Evolutionary conservation across 2,113 vertebrate species (phyloP).

Genomic region (Nematolebias whitei): DNA sequence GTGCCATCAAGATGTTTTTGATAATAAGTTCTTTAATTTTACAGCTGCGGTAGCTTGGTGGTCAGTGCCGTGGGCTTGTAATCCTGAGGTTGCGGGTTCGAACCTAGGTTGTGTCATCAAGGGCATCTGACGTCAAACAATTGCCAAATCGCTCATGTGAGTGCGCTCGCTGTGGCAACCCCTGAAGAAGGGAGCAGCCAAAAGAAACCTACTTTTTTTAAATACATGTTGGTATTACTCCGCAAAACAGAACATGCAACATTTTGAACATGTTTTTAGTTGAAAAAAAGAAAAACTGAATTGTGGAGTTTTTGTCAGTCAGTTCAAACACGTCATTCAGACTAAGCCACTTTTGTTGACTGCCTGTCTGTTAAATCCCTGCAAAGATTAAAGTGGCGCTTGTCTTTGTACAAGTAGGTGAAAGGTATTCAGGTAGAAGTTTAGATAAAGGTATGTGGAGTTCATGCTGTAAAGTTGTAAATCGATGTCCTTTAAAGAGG

Average conservation of each 20-base stretch:
- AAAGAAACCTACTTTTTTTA: too few relatives aligned
- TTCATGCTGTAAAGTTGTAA: slow-evolving; percentile 20
- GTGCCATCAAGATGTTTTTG: not conserved
- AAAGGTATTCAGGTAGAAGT: slow-evolving; percentile 51
- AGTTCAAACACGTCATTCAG: not conserved
- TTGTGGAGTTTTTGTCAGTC: not conserved
- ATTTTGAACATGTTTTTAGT: too few relatives aligned
- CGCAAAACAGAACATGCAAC: not conserved
- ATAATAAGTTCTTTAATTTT: not conserved
- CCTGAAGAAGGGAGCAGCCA: too few relatives aligned
- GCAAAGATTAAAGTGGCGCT: not conserved
- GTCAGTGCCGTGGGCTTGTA: too few relatives aligned
- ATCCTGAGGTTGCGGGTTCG: too few relatives aligned
- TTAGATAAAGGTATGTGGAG: slow-evolving; percentile 14
- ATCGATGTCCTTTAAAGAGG: not conserved
- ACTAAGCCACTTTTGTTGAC: not conserved
- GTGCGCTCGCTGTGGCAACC: too few relatives aligned
- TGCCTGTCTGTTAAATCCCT: not conserved
- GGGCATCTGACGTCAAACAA: too few relatives aligned
- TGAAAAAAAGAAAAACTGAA: too few relatives aligned
- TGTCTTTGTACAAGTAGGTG: slow-evolving; percentile 22
- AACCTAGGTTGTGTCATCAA: too few relatives aligned
- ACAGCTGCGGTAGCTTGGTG: too few relatives aligned
- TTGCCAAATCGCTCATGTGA: too few relatives aligned
- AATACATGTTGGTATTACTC: not conserved